Evolutionary conservation across 1,140 invertebrate species (phyloP).

Genomic region (Drosophila biarmipes): DNA sequence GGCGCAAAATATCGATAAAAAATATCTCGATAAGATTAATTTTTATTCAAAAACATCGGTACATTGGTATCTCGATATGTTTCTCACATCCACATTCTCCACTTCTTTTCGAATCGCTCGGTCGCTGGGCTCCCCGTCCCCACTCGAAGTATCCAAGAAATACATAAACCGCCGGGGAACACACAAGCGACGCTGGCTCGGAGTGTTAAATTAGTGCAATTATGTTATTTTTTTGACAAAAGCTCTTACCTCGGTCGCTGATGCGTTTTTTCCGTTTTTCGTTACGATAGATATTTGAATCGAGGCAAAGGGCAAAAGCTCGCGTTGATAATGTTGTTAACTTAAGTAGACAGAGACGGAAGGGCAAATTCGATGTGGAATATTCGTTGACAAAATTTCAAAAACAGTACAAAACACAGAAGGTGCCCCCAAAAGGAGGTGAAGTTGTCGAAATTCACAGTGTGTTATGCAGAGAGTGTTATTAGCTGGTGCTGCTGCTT

Average conservation of each 20-base stretch:
- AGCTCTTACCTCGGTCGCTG: not conserved
- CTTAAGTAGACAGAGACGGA: slow-evolving; percentile 19
- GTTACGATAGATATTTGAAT: slow-evolving; percentile 37
- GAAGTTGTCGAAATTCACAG: slow-evolving; percentile 30
- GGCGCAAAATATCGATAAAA: too few relatives aligned
- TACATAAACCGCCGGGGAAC: slow-evolving; percentile 26
- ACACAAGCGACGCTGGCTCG: not conserved
- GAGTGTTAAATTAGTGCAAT: slow-evolving; percentile 13
- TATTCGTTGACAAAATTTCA: slow-evolving; percentile 50
- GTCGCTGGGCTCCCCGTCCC: slow-evolving; percentile 1
- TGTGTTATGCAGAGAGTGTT: slow-evolving; percentile 67
- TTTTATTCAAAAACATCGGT: too few relatives aligned
- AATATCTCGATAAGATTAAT: too few relatives aligned
- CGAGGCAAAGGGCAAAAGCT: slow-evolving; percentile 37
- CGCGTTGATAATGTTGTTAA: slow-evolving; percentile 66
- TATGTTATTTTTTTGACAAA: not conserved
- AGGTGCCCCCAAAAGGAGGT: slow-evolving; percentile 7
- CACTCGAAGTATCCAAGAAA: slow-evolving; percentile 3
- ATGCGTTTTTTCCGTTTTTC: slow-evolving; percentile 14
- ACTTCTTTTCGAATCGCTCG: not conserved
- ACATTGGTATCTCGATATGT: too few relatives aligned
- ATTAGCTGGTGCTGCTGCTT: slow-evolving; percentile 46
- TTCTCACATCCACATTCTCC: too few relatives aligned
- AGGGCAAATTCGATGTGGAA: slow-evolving; percentile 24
- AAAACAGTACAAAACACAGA: slow-evolving; percentile 15